Evolutionary conservation across 2,113 vertebrate genomes (phyloP).

Genomic region (Salvator merianae): DNA sequence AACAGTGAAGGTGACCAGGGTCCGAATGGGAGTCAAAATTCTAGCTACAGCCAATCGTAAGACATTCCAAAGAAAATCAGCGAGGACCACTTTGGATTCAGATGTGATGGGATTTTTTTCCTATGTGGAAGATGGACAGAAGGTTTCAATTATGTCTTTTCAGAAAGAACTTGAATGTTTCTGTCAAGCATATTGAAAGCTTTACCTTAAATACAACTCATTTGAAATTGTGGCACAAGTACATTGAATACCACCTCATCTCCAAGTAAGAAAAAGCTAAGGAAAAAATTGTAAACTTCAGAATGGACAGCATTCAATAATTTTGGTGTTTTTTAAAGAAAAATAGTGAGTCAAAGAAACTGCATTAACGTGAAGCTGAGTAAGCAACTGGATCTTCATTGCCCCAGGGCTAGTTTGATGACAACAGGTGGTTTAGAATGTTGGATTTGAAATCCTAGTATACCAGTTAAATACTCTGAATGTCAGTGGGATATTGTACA

Average conservation of each 20-base stretch:
- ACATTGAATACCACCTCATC: constrained; percentile 62
- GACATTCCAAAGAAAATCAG: constrained; percentile 77
- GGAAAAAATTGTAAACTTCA: constrained; percentile 52
- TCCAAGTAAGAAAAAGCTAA: constrained; percentile 57
- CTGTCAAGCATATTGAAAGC: constrained; percentile 76
- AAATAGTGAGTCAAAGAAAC: constrained; percentile 46
- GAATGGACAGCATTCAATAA: constrained; percentile 24
- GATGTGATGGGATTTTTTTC: constrained; percentile 66
- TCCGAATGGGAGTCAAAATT: constrained; percentile 98
- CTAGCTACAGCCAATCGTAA: constrained; percentile 97
- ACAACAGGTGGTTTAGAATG: constrained; percentile 52
- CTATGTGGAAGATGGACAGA: constrained; percentile 68
- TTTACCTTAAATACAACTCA: constrained; percentile 74
- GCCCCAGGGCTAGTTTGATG: constrained; percentile 55
- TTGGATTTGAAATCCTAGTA: constrained; percentile 55
- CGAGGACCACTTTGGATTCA: constrained; percentile 79
- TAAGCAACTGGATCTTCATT: constrained; percentile 64
- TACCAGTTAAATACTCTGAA: constrained; percentile 51
- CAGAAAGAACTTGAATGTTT: constrained; percentile 75
- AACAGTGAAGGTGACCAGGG: constrained; percentile 96
- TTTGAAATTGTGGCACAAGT: constrained; percentile 69
- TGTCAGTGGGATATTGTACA: constrained; percentile 62
- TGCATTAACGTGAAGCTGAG: constrained; percentile 45
- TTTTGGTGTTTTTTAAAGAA: constrained; percentile 33
- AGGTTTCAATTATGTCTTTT: constrained; percentile 74